Evolutionary conservation across 2,888 invertebrate genomes (phyloP).

Genomic region (Dendrolimus houi): DNA sequence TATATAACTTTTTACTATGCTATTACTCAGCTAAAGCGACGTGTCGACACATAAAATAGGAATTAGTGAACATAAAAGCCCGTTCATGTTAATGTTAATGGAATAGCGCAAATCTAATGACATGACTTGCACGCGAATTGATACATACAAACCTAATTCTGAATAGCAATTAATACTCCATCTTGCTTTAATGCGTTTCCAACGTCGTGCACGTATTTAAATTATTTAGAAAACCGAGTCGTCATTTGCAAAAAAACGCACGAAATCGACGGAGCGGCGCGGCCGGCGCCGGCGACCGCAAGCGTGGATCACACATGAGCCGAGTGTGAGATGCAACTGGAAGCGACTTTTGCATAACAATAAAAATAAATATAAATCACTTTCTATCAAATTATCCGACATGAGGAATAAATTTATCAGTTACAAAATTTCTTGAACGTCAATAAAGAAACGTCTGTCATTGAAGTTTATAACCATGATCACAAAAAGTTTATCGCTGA

Average conservation of each 20-base stretch:
- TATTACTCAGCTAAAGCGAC: not conserved
- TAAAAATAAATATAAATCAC: not conserved
- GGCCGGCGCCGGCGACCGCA: slow-evolving; percentile 28
- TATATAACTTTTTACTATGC: not conserved
- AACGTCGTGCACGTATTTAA: slow-evolving; percentile 68
- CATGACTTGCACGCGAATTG: slow-evolving; percentile 34
- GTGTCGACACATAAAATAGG: not conserved
- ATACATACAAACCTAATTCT: slow-evolving; percentile 53
- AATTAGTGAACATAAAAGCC: not conserved
- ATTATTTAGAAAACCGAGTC: slow-evolving; percentile 72
- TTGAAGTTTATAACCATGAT: too few species aligned
- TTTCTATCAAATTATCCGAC: too few species aligned
- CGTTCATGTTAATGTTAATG: not conserved
- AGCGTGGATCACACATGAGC: slow-evolving; percentile 28
- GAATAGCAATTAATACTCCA: slow-evolving; percentile 49
- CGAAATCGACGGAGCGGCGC: slow-evolving; percentile 63
- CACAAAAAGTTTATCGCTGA: too few species aligned
- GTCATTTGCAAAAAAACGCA: slow-evolving; percentile 69
- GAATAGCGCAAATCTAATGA: slow-evolving; percentile 6
- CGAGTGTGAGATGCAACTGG: slow-evolving; percentile 16
- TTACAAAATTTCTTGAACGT: too few species aligned
- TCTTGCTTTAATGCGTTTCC: slow-evolving; percentile 40
- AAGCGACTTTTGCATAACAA: slow-evolving; percentile 13
- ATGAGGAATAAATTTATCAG: too few species aligned
- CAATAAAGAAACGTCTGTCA: too few species aligned